These are phyloP conservation scores for Meloe dianella DNA, from an alignment of 2,888 invertebrate genomes.

Conservation along the genomic window DNA sequence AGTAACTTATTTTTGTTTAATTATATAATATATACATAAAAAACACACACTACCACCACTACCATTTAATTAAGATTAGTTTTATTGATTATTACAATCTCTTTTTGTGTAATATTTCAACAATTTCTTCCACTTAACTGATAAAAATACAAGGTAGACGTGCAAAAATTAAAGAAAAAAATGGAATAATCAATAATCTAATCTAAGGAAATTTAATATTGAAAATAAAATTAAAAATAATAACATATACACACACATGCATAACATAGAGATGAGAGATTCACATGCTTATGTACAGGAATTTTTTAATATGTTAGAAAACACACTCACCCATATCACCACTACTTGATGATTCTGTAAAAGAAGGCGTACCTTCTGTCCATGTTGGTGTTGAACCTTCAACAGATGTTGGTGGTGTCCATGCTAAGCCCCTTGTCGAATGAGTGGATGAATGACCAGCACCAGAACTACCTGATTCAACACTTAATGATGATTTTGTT, in stretches of 20 bases:
- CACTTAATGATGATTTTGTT: slow-evolving; percentile 68
- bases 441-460: slow-evolving; percentile 60
- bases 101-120: slow-evolving; percentile 44
- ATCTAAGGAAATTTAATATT: slow-evolving; percentile 40
- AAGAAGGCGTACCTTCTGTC: slow-evolving; percentile 98
- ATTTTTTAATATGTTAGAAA: slow-evolving; percentile 4
- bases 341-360: slow-evolving; percentile 95
- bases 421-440: slow-evolving; percentile 66
- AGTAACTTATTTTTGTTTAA: slow-evolving; percentile 51
- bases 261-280: neutral
- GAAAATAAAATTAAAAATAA: slow-evolving; percentile 14
- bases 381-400: slow-evolving; percentile 96
- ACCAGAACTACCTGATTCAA: slow-evolving; percentile 65
- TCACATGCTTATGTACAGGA: neutral
- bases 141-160: slow-evolving; percentile 28
- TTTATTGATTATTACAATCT: slow-evolving; percentile 53
- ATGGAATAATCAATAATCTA: slow-evolving; percentile 53
- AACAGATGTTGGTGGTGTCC: slow-evolving; percentile 86
- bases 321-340: slow-evolving; percentile 78
- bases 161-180: slow-evolving; percentile 34
- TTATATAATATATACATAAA: neutral
- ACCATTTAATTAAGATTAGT: slow-evolving; percentile 55
- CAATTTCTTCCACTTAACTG: slow-evolving; percentile 28
- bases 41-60: slow-evolving; percentile 16
- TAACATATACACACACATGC: slow-evolving; percentile 17